Evolutionary conservation across 2,113 vertebrate genomes (phyloP).

Genomic region (Parus major): DNA sequence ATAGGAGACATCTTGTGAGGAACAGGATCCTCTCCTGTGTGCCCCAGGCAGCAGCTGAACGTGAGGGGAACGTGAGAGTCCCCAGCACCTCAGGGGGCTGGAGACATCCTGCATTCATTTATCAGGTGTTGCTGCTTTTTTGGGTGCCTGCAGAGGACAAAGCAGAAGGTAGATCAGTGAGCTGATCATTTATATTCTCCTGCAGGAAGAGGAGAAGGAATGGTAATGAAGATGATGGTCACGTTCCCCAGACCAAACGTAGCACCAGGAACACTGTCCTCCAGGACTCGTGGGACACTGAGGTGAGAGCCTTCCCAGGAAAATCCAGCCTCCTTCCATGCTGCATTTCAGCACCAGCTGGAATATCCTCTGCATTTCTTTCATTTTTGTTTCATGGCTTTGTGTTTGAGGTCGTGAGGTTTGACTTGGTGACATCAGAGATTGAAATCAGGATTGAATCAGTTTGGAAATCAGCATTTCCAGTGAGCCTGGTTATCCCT

Average conservation of each 20-base stretch:
- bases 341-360: neutral
- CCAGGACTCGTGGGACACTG: constrained; percentile 92
- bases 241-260: constrained; percentile 86
- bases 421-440: neutral
- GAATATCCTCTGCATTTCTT: neutral
- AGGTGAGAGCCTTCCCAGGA: constrained; percentile 76
- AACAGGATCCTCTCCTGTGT: rapidly evolving
- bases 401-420: neutral
- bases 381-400: no score
- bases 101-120: neutral
- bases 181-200: neutral
- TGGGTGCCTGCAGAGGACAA: neutral
- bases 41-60: neutral
- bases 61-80: neutral
- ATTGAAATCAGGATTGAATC: neutral
- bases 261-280: constrained; percentile 79
- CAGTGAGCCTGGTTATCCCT: neutral
- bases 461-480: neutral
- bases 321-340: rapidly evolving
- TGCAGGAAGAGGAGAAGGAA: constrained; percentile 89
- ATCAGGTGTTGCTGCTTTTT: no score
- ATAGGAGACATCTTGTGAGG: neutral
- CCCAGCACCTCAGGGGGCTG: neutral
- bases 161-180: rapidly evolving
- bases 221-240: constrained; percentile 81